phyloP scores from a whole-genome alignment of 2,888 invertebrate genomes.

The Drosophila affinis region DNA sequence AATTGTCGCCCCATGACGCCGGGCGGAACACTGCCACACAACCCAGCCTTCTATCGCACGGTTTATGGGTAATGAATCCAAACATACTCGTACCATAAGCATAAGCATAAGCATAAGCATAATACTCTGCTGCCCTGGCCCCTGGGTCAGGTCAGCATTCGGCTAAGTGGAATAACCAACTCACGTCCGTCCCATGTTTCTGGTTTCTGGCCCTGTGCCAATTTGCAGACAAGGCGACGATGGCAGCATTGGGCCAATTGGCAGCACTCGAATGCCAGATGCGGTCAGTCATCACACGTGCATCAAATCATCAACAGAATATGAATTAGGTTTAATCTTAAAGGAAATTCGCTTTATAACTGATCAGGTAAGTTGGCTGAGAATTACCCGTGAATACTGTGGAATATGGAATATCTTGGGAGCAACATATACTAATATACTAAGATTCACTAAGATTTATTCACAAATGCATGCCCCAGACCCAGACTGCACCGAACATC shows the following conservation, averaged over 20 bases:
- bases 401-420: background rate
- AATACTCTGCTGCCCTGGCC: conserved; percentile 3
- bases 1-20: conserved; percentile 89
- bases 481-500: too few relatives aligned
- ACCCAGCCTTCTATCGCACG: conserved; percentile 88
- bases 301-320: conserved; percentile 91
- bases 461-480: conserved; percentile 13
- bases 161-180: conserved; percentile 21
- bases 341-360: conserved; percentile 97
- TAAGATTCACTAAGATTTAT: background rate
- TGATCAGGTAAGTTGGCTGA: conserved; percentile 87
- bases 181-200: conserved; percentile 12
- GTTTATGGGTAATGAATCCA: conserved; percentile 87
- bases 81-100: background rate
- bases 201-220: conserved; percentile 4
- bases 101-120: background rate
- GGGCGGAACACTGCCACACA: conserved; percentile 85
- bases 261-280: conserved; percentile 89
- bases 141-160: conserved; percentile 14
- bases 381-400: background rate
- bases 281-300: conserved; percentile 92
- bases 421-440: background rate
- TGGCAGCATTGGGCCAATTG: conserved; percentile 85
- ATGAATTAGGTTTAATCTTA: conserved; percentile 96
- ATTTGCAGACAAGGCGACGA: conserved; percentile 83